Base-by-base conservation (phyloP, 1,140 invertebrate genomes). In the Drosophila tani region DNA sequence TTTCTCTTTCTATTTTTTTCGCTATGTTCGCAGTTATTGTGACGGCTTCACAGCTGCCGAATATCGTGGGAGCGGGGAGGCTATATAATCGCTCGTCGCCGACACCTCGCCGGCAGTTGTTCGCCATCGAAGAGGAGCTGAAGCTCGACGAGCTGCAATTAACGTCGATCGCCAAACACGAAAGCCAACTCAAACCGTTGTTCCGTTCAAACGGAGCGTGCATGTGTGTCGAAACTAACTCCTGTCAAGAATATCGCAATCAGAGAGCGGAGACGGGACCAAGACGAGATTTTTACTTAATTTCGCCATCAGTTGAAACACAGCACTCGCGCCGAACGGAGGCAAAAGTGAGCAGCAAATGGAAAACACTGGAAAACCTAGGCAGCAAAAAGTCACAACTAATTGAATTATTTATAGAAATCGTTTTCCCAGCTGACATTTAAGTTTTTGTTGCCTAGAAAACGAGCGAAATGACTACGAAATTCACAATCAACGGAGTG, bases 401-500 rank as follows among this genome's bases (percentile, higher is more conserved):
- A 56, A 59, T 68, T 77, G 40, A 77, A 43, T 67, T 78, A 78
- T 69, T 78, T 69, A 62, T 78, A 77, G 74, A 62, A 29, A 62
- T 43, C 41, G 47, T n/a, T 59, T 43, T 14, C 29, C 21, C 49
- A 77, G 50, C 75, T 78, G 56, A 78, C 56, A 78, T 78, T 78
- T 51, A 9, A 43, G 45, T 77, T 15, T 24, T 60, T 49, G 41
- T 53, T 68, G 49, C 49, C 21, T 49, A 57, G 35, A 21, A 50
- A 62, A 45, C 45, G 14, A 32, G 3, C 14, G 6, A 53, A 29
- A 87, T 87, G 84, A 75, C 77, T 8, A 91, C 94, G 0, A 90
- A 91, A 19, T 92, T 94, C 50, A 93, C 78, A 11, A 94, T 94
- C 21, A 94, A 94, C 76, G 93, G 91, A 24, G 12, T 73, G 24